Conservation (phyloP, 30 jellyfish, hydroid and myxozoan species). For the Aurelia aurita complex sp. Pacific region DNA sequence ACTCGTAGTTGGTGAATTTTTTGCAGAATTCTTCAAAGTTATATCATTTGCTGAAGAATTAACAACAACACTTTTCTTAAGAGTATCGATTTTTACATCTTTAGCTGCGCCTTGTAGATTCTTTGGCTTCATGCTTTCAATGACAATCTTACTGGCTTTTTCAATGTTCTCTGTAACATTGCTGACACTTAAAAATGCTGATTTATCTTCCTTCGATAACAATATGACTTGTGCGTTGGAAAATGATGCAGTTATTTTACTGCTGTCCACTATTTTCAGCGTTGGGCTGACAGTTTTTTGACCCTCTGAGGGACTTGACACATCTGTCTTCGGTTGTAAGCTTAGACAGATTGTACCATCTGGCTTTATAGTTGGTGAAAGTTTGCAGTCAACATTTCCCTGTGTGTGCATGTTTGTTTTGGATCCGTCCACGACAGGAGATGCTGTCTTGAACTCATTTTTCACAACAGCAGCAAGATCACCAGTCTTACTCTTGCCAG, state of each 20-base stretch:
- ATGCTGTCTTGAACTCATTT: no score
- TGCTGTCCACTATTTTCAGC: background rate
- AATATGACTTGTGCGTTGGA: background rate
- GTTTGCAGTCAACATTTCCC: no score
- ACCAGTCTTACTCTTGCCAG: no score
- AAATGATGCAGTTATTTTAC: background rate
- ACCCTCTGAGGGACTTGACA: background rate
- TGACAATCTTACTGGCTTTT: background rate
- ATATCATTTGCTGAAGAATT: background rate
- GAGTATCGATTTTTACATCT: background rate
- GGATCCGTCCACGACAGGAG: no score
- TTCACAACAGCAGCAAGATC: no score
- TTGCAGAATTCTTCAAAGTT: no score
- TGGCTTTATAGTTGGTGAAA: no score
- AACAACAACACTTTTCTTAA: background rate
- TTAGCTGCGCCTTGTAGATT: background rate
- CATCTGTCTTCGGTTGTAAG: background rate
- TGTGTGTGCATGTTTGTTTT: no score
- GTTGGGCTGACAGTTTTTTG: background rate
- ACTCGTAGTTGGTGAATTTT: no score
- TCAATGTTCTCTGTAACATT: background rate
- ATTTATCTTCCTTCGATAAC: background rate
- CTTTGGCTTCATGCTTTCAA: background rate
- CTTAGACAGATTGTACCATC: no score
- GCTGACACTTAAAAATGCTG: background rate